Evolutionary conservation across 1,140 invertebrate species (phyloP), one percentile per base, ranked within the genome.

Genomic region (Drosophila triauraria): DNA sequence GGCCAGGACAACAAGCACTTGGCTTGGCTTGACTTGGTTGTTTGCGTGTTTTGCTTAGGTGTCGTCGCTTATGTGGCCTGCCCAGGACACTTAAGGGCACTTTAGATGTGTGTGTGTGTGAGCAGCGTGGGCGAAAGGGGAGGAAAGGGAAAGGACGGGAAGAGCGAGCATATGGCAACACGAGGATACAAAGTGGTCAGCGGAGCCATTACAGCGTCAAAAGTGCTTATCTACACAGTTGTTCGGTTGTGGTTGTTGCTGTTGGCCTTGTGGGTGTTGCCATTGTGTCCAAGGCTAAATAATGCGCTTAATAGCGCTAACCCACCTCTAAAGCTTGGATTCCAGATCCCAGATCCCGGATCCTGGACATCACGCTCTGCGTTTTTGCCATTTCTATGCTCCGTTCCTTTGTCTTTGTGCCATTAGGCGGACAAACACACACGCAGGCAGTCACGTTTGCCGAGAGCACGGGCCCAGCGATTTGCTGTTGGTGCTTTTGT

Each of bases 11-110:
- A 61, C 79, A 70, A 69, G 48, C 59, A 63, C 61, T 78, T 61
- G 75, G 53, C 61, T 78, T 53, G 75, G 48, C 60, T 82, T 72
- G 69, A 72, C 69, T 72, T 32, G 30, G 75, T 75, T 88, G 84
- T 84, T 87, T 88, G 85, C 80, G 85, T 88, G 84, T 90, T 90
- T 82, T 78, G 69, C 69, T 72, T 90, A 88, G 85, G 85, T 88
- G 85, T 88, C 88, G 85, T 67, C 85, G 74, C 79, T 84, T 84
- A 88, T 90, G 85, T 90, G 84, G 84, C 80, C 82, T 84, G 75
- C 63, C 75, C 57, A 65, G 75, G 76, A 83, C 85, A 90, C 85
- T 90, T 90, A 90, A 90, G 85, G 86, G 86, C 85, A 82, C 85
- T 90, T 85, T 90, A 76, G 81, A 76, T 72, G 81, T 79, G 76